Conservation (phyloP, 1,140 invertebrate species). For the Drosophila tropicalis region DNA sequence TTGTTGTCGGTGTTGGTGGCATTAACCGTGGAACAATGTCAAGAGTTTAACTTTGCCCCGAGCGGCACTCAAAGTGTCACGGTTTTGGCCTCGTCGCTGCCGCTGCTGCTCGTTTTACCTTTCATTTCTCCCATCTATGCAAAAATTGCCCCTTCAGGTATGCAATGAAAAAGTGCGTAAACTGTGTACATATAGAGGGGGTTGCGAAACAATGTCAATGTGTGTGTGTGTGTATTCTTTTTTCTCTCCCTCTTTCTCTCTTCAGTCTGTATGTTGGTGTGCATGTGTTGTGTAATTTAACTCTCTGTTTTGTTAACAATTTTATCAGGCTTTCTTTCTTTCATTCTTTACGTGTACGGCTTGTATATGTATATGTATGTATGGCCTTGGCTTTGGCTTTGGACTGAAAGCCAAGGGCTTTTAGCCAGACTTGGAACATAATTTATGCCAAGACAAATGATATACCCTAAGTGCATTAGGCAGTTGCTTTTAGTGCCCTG, state of each 20-base stretch:
- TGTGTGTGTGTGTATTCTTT: background rate
- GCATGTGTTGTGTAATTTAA: constrained; percentile 67
- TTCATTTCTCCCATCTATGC: constrained; percentile 19
- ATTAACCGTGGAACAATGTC: constrained; percentile 63
- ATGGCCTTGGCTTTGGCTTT: constrained; percentile 17
- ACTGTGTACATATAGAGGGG: constrained; percentile 11
- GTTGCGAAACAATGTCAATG: background rate
- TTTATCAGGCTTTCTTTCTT: constrained; percentile 55
- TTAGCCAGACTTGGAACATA: constrained; percentile 41
- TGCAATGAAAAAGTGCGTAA: constrained; percentile 73
- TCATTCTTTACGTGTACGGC: no score
- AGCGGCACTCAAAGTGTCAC: constrained; percentile 66
- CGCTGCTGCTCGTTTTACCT: constrained; percentile 15
- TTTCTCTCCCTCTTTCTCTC: constrained; percentile 30
- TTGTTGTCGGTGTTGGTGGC: constrained; percentile 3
- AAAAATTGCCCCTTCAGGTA: constrained; percentile 71
- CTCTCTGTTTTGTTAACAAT: constrained; percentile 71
- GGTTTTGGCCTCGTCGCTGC: constrained; percentile 6
- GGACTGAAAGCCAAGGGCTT: constrained; percentile 8
- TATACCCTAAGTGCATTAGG: constrained; percentile 69
- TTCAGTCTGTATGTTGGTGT: background rate
- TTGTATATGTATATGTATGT: background rate
- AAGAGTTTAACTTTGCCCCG: constrained; percentile 74
- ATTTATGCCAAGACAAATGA: constrained; percentile 71
- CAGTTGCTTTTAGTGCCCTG: constrained; percentile 58